A percentile compares a stretch with the other conserved stretches of the same genome.
phyloP scores from a whole-genome alignment of 2,888 invertebrate species.

The Plagodis pulveraria region DNA sequence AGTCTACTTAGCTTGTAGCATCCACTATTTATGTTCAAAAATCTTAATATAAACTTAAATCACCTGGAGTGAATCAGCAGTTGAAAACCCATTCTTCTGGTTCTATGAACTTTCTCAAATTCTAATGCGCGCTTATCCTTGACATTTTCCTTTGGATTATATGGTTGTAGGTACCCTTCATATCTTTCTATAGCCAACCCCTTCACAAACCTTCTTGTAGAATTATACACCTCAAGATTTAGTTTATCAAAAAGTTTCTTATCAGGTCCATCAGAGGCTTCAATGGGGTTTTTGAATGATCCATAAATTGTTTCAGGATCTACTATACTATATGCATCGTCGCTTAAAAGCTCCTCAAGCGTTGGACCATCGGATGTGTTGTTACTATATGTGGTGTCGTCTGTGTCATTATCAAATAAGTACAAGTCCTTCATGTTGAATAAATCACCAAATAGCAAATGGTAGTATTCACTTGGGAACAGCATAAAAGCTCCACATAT shows the following conservation, averaged over 20 bases:
- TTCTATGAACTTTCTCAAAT: too few species aligned
- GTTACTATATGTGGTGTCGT: background rate
- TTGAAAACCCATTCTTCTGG: too few species aligned
- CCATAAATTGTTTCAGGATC: background rate
- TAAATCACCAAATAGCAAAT: background rate
- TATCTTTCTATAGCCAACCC: background rate
- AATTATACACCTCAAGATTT: background rate
- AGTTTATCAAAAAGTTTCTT: background rate
- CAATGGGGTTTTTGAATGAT: background rate
- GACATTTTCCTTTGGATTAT: too few species aligned
- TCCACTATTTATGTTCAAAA: too few species aligned
- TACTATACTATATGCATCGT: background rate
- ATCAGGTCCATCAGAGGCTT: background rate
- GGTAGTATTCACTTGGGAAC: background rate
- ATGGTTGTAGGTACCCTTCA: background rate
- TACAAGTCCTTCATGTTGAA: background rate
- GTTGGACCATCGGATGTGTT: background rate
- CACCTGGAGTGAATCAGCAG: too few species aligned
- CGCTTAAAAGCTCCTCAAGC: background rate
- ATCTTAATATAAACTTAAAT: too few species aligned
- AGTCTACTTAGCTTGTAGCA: too few species aligned
- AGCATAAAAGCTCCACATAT: background rate
- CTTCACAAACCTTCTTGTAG: background rate
- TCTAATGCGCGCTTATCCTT: too few species aligned
- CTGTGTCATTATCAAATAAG: background rate